phyloP scores from a whole-genome alignment of 2,113 vertebrate species.

The Mustela nigripes region DNA sequence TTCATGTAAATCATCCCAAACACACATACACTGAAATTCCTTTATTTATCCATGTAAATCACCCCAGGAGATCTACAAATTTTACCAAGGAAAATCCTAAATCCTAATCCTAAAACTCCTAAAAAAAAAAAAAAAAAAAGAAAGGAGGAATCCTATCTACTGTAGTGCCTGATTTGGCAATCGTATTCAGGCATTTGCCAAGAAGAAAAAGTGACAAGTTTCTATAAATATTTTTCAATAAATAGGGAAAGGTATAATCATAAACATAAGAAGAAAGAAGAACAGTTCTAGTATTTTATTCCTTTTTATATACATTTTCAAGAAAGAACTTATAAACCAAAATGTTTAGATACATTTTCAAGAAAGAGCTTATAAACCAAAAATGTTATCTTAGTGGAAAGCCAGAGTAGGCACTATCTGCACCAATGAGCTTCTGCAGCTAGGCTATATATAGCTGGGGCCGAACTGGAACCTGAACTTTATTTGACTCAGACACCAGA shows the following conservation, averaged over 20 bases:
- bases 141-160: background rate
- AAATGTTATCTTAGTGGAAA: background rate
- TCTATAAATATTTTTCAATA: constrained; percentile 16
- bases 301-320: constrained; percentile 13
- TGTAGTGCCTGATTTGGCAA: background rate
- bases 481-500: background rate
- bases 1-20: background rate
- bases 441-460: background rate
- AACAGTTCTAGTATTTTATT: background rate
- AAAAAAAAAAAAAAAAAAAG: background rate
- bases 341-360: background rate
- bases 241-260: background rate
- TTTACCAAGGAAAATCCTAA: constrained; percentile 23
- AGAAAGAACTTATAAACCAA: background rate
- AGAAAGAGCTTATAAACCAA: background rate
- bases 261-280: background rate
- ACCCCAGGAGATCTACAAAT: background rate
- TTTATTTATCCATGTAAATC: background rate
- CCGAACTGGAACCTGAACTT: background rate
- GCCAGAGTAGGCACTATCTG: background rate
- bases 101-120: no score
- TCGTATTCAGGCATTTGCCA: background rate
- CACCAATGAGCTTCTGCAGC: background rate
- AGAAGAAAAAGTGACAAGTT: background rate
- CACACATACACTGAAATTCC: background rate